Evolutionary conservation across 2,113 vertebrate genomes (phyloP).

Genomic region (Perognathus longimembris): DNA sequence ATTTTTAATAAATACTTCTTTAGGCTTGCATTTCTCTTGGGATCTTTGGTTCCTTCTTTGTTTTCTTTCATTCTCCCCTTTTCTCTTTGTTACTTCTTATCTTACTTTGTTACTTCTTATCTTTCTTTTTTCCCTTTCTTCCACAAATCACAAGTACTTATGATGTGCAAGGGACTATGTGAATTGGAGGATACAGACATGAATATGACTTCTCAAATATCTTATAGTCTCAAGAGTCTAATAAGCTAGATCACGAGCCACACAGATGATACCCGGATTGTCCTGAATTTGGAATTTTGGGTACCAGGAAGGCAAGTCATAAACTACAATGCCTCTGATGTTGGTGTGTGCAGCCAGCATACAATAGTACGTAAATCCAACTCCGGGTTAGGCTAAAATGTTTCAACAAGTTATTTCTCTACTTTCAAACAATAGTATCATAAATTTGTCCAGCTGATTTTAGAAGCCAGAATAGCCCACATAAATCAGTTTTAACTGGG

Average conservation of each 20-base stretch:
- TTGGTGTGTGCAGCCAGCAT: conserved; percentile 48
- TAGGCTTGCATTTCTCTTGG: conserved; percentile 46
- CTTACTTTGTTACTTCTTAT: too few species aligned
- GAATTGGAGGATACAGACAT: not conserved
- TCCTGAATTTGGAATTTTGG: not conserved
- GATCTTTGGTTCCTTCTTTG: not conserved
- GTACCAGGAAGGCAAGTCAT: not conserved
- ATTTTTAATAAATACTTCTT: conserved; percentile 19
- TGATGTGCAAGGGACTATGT: not conserved
- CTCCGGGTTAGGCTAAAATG: conserved; percentile 32
- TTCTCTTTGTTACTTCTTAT: not conserved
- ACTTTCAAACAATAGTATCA: conserved; percentile 69
- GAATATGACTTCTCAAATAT: not conserved
- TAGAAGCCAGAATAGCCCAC: conserved; percentile 59
- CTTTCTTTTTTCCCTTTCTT: not conserved
- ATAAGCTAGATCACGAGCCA: not conserved
- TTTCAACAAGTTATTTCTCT: conserved; percentile 64
- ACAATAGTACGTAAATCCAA: conserved; percentile 20
- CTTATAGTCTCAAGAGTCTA: not conserved
- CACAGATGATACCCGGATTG: not conserved
- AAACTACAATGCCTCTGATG: not conserved
- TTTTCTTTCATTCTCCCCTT: not conserved
- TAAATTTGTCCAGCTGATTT: conserved; percentile 73
- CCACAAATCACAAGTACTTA: not conserved
- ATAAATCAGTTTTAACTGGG: conserved; percentile 73